Evolutionary conservation across 2,797 vertebrate genomes (phyloP), one percentile per base, ranked within the genome.

Genomic region (Pangasius sanitwongsei): DNA sequence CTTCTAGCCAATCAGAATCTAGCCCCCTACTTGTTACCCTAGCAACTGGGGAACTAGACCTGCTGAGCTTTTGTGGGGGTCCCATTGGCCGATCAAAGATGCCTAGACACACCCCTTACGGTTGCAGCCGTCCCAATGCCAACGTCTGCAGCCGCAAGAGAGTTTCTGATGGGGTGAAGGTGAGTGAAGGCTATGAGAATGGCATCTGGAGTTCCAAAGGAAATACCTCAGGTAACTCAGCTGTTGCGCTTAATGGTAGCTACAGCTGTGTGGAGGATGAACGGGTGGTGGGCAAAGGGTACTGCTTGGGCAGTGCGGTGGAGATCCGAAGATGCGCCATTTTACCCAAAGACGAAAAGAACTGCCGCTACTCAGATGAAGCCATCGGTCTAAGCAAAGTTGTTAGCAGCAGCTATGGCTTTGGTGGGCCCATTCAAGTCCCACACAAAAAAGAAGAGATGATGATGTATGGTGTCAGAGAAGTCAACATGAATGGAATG

Each of bases 1-100:
- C 95, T 88, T 95, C 96, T 91, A 95, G 91, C 96, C 96, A 96
- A 95, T 95, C 96, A 84, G 96, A 97, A 94, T 92, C 96, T 91
- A 96, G 95, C 92, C 96, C 96, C 82, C 95, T 97, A 88, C 96
- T 97, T 94, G 96, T 97, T 96, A 97, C 96, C 95, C 92, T 97
- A 93, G 96, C 96, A 96, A 97, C 96, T 87, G 96, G 96, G 91
- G 96, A 97, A 95, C 95, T 97, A 94, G 96, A 97, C 95, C 94
- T 97, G 94, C 95, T 97, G 92, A 96, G 96, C 88, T 95, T 97
- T 91, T 97, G 96, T 92, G 96, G 96, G 11, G 96, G 96, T 93
- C 94, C 96, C 93, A 96, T 96, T 91, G 96, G 96, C 92, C 95
- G 96, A 93, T 95, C 95, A 93, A 97, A 97, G 95, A 95, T 95